phyloP scores from a whole-genome alignment of 2,113 vertebrate genomes.

The Elgaria multicarinata region DNA sequence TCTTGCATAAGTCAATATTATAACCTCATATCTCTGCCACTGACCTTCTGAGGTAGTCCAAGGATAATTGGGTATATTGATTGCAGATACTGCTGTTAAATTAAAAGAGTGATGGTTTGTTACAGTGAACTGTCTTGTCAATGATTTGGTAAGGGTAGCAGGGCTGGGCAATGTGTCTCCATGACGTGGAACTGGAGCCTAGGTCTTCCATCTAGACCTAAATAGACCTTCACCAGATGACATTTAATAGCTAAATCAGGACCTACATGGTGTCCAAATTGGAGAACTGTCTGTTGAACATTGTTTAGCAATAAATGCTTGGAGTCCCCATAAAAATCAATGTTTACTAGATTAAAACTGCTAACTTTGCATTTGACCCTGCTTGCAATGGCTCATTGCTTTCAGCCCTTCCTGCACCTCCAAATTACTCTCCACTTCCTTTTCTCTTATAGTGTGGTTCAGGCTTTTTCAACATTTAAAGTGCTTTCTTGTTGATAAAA shows the following conservation, averaged over 20 bases:
- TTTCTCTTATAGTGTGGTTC: background rate
- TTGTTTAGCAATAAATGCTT: background rate
- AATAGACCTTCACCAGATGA: background rate
- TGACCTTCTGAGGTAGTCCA: background rate
- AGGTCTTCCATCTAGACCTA: background rate
- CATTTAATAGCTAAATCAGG: background rate
- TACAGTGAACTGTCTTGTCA: background rate
- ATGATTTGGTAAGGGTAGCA: too few species aligned
- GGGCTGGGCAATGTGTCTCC: background rate
- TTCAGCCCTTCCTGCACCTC: background rate
- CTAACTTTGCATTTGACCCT: background rate
- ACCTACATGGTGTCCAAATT: background rate
- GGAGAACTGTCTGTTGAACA: background rate
- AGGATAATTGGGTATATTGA: background rate
- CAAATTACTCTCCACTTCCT: background rate
- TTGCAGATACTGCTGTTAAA: background rate
- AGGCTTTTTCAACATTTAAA: background rate
- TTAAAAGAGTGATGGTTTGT: background rate
- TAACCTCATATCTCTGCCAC: background rate
- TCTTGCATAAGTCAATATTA: background rate
- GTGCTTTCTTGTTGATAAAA: constrained; percentile 20
- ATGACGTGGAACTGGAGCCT: background rate
- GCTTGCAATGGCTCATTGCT: background rate
- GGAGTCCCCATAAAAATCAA: background rate
- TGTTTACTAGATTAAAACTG: background rate